These are phyloP conservation scores for Valencia hispanica DNA, from an alignment of 2,797 vertebrate genomes.

Conservation along the genomic window DNA sequence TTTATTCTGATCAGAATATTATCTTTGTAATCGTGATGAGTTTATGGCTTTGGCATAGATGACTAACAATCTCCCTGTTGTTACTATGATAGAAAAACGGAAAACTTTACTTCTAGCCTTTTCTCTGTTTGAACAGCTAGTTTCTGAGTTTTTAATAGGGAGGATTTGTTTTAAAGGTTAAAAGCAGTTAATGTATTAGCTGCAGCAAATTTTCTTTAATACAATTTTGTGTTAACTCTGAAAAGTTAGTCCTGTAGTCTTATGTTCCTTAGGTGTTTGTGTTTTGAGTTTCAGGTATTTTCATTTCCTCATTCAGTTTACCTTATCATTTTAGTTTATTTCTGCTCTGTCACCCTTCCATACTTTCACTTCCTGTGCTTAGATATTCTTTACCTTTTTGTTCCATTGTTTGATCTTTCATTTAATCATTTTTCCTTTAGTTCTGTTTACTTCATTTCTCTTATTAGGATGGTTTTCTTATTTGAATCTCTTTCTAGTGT, in stretches of 20 bases:
- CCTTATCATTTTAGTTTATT: too few species aligned
- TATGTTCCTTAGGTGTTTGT: too few species aligned
- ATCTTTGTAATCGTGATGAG: not conserved
- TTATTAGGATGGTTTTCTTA: too few species aligned
- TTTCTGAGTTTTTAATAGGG: not conserved
- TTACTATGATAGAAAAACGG: not conserved
- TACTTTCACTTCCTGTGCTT: too few species aligned
- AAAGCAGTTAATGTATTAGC: not conserved
- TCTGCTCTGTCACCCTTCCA: too few species aligned
- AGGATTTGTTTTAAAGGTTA: not conserved
- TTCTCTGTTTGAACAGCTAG: not conserved
- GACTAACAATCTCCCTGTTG: not conserved
- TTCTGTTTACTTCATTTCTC: too few species aligned
- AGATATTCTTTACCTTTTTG: too few species aligned
- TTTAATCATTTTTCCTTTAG: too few species aligned
- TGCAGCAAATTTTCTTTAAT: not conserved
- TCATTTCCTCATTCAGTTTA: too few species aligned
- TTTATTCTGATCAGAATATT: not conserved
- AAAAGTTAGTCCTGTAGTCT: not conserved
- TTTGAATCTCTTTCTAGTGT: too few species aligned
- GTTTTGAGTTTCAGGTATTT: too few species aligned
- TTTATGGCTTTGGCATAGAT: not conserved
- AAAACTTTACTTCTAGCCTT: not conserved
- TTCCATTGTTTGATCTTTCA: too few species aligned
- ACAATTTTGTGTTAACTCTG: not conserved